A percentile compares a stretch with the other conserved stretches of the same genome.
These are phyloP conservation scores for Hyperoplus immaculatus DNA, from an alignment of 2,797 vertebrate species.

Conservation along the genomic window DNA sequence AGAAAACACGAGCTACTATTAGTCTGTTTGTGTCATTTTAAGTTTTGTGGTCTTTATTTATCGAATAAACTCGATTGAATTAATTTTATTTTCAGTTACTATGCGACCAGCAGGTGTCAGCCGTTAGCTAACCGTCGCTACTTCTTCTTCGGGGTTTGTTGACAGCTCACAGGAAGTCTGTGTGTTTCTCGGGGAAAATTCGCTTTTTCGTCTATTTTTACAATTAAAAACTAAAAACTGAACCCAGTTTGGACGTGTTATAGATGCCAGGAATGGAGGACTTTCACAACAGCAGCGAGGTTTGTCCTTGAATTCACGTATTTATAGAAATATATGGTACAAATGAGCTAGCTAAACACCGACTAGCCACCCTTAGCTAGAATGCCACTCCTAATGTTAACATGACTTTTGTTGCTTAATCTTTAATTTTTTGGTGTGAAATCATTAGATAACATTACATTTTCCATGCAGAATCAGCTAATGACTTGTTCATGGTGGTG, in stretches of 20 bases:
- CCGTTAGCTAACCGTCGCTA: not conserved
- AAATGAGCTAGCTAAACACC: not conserved
- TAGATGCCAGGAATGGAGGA: slow-evolving; percentile 76
- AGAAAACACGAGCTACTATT: rapidly evolving
- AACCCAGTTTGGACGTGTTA: rapidly evolving
- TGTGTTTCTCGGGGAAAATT: rapidly evolving
- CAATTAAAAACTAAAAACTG: rapidly evolving
- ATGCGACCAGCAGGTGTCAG: not conserved
- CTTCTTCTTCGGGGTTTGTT: slow-evolving; percentile 1
- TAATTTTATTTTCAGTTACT: not conserved
- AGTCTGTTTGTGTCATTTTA: not conserved
- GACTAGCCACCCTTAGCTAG: not conserved
- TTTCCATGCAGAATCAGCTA: no score
- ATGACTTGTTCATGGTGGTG: no score
- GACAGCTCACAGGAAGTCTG: slow-evolving; percentile 30
- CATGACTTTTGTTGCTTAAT: not conserved
- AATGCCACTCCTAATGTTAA: not conserved
- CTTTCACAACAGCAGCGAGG: slow-evolving; percentile 79
- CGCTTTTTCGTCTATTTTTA: not conserved
- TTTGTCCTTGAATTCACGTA: slow-evolving; percentile 17
- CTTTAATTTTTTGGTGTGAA: rapidly evolving
- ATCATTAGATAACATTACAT: rapidly evolving
- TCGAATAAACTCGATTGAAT: not conserved
- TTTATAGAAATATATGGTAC: not conserved
- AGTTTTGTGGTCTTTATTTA: not conserved